Conservation (phyloP, 2,797 vertebrate species). For the Borostomias antarcticus region DNA sequence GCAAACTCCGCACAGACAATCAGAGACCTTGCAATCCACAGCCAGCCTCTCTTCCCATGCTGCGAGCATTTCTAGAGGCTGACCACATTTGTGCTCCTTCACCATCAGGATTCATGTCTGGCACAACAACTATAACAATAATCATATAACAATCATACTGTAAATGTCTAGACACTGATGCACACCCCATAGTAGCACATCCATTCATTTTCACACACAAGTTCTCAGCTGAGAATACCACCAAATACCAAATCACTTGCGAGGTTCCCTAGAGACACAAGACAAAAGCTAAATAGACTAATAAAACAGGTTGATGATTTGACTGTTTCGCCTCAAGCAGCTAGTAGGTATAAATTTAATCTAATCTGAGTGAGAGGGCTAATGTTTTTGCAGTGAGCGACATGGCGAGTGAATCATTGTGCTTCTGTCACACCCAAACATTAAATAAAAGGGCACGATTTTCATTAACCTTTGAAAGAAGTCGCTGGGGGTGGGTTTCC, state of each 20-base stretch:
- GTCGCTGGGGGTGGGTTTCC: background rate
- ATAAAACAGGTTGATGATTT: background rate
- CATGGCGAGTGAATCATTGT: background rate
- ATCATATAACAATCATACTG: too few relatives aligned
- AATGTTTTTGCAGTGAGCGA: background rate
- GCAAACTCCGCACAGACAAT: too few relatives aligned
- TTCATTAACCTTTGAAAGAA: conserved; percentile 5
- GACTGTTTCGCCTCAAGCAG: background rate
- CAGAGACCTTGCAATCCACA: too few relatives aligned
- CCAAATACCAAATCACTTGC: background rate
- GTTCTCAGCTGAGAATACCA: background rate
- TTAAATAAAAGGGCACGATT: conserved; percentile 5
- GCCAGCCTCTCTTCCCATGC: too few relatives aligned
- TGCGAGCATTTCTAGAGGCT: too few relatives aligned
- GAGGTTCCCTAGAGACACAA: background rate
- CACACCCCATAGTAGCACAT: too few relatives aligned
- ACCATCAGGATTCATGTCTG: too few relatives aligned
- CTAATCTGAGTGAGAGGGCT: background rate
- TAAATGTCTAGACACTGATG: too few relatives aligned
- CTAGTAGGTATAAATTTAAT: background rate
- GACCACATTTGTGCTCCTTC: too few relatives aligned
- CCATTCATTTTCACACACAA: too few relatives aligned
- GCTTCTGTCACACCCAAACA: background rate
- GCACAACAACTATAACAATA: too few relatives aligned
- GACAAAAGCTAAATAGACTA: background rate